Evolutionary conservation across 2,113 vertebrate species (phyloP).

Genomic region (Pseudorasbora parva): DNA sequence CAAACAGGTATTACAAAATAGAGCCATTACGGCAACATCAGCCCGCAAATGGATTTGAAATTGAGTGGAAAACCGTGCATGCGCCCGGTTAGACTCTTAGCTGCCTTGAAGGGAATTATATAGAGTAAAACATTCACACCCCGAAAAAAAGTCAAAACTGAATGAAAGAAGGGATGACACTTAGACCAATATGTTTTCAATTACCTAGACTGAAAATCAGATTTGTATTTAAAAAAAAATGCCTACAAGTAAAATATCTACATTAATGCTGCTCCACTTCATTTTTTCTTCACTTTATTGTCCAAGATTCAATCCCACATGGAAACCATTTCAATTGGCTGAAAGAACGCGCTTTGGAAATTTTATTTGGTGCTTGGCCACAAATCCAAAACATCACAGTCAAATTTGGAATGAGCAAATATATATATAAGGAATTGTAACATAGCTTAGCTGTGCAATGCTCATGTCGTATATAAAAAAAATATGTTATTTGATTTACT

Average conservation of each 20-base stretch:
- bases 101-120: conserved; percentile 43
- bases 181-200: conserved; percentile 15
- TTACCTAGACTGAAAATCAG: conserved; percentile 7
- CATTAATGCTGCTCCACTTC: neutral
- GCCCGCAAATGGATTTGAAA: conserved; percentile 54
- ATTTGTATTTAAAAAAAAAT: neutral
- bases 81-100: conserved; percentile 1
- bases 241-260: neutral
- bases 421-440: neutral
- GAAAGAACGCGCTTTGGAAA: neutral
- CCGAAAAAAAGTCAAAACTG: conserved; percentile 4
- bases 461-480: too few species aligned
- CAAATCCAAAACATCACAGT: neutral
- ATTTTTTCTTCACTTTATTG: neutral
- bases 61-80: conserved; percentile 48
- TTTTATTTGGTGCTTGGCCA: neutral
- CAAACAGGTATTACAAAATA: conserved; percentile 65
- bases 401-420: neutral
- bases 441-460: neutral
- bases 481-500: too few species aligned
- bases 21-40: conserved; percentile 49
- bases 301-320: neutral
- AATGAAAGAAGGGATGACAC: conserved; percentile 11
- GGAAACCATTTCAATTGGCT: neutral
- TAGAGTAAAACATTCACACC: conserved; percentile 25